Conservation (phyloP, 2,888 invertebrate species). For the Lycaena phlaeas region DNA sequence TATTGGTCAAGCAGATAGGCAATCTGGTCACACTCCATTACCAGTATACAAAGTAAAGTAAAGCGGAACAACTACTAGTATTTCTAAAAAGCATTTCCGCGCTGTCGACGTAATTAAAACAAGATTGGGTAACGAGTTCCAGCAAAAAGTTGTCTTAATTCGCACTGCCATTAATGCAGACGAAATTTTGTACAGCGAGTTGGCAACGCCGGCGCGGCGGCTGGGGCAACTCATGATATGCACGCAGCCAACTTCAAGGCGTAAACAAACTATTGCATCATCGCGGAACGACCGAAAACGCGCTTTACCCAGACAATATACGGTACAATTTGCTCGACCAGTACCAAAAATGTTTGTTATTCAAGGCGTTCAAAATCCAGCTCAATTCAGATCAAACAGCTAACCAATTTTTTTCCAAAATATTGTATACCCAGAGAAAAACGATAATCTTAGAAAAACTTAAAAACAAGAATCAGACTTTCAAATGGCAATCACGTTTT, state of each 20-base stretch:
- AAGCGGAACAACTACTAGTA: no score
- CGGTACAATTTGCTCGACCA: slow-evolving; percentile 24
- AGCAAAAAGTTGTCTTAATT: slow-evolving; percentile 29
- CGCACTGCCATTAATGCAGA: slow-evolving; percentile 4
- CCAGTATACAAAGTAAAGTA: no score
- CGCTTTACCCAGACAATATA: slow-evolving; percentile 28
- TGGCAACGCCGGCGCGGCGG: slow-evolving; percentile 44
- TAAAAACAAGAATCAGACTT: background rate
- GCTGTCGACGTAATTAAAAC: slow-evolving; percentile 11
- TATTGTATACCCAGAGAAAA: slow-evolving; percentile 12
- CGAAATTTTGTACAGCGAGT: slow-evolving; percentile 31
- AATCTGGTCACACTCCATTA: no score
- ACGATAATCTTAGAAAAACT: background rate
- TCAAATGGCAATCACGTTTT: background rate
- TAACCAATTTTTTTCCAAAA: slow-evolving; percentile 19
- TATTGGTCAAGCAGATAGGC: no score
- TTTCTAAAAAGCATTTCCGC: background rate
- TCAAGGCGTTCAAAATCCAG: slow-evolving; percentile 19
- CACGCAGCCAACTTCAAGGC: slow-evolving; percentile 36
- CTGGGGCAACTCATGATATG: slow-evolving; percentile 22
- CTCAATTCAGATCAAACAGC: slow-evolving; percentile 3
- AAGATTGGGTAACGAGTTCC: slow-evolving; percentile 14
- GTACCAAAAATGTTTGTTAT: slow-evolving; percentile 41
- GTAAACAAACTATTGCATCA: slow-evolving; percentile 68
- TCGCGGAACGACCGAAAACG: slow-evolving; percentile 29